Conservation (phyloP, 2,888 invertebrate species). For the Azorinus chamasolen region DNA sequence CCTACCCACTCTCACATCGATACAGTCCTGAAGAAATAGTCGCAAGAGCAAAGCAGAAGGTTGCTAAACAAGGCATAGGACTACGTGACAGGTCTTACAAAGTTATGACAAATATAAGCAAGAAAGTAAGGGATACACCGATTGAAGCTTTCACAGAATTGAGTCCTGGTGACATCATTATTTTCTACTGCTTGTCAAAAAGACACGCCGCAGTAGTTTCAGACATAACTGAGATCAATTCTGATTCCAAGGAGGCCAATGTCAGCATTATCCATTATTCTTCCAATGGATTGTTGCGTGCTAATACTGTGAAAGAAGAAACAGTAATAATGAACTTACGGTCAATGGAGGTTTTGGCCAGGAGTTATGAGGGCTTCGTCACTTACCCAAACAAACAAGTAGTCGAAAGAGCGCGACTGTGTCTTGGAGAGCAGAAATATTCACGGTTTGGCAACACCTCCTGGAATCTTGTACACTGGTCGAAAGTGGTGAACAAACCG, state of each 20-base stretch:
- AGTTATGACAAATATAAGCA: constrained; percentile 11
- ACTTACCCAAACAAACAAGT: constrained; percentile 20
- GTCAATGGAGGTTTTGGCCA: constrained; percentile 10
- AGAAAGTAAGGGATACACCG: constrained; percentile 13
- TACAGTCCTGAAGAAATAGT: constrained; percentile 20
- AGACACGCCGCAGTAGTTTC: constrained; percentile 33
- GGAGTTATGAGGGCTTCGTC: constrained; percentile 13
- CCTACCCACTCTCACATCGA: constrained; percentile 23
- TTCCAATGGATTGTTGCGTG: constrained; percentile 11
- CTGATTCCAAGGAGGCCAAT: not conserved
- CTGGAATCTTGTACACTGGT: constrained; percentile 41
- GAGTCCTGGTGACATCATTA: constrained; percentile 19
- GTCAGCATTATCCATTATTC: constrained; percentile 41
- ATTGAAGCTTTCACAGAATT: constrained; percentile 19
- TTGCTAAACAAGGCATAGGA: not conserved
- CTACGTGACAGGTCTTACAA: constrained; percentile 24
- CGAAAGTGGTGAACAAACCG: constrained; percentile 31
- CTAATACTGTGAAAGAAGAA: constrained; percentile 36
- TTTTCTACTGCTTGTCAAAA: constrained; percentile 24
- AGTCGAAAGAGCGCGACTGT: constrained; percentile 26
- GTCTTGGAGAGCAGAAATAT: constrained; percentile 31
- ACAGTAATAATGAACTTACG: constrained; percentile 10
- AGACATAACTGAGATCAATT: not conserved
- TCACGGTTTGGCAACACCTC: constrained; percentile 17
- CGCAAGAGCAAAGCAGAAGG: constrained; percentile 16